phyloP scores from a whole-genome alignment of 2,888 invertebrate genomes.

The Hirtodrosophila trivittata region DNA sequence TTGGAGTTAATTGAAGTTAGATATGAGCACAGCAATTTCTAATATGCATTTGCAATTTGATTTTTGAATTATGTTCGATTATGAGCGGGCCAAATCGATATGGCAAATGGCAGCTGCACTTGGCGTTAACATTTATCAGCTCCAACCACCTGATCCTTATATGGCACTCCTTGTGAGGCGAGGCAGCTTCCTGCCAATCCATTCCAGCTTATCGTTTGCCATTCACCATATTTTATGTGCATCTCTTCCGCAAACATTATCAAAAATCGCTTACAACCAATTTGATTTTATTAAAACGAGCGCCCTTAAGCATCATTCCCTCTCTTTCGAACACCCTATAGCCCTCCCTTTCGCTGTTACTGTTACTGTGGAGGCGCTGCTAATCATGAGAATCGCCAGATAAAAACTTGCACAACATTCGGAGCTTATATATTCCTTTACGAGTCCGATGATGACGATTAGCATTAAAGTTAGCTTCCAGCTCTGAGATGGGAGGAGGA shows the following conservation, averaged over 20 bases:
- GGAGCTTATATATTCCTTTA: conserved; percentile 46
- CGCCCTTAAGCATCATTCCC: conserved; percentile 10
- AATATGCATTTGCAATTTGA: too few species aligned
- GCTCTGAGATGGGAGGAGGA: neutral
- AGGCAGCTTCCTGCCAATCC: neutral
- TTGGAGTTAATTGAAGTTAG: too few species aligned
- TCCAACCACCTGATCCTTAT: neutral
- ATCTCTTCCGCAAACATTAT: conserved; percentile 49
- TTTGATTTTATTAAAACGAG: conserved; percentile 71
- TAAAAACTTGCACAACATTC: conserved; percentile 24
- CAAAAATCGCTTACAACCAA: conserved; percentile 63
- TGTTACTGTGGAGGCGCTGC: conserved; percentile 28
- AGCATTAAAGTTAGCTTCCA: conserved; percentile 68
- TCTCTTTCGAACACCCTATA: conserved; percentile 6
- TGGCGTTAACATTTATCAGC: too few species aligned
- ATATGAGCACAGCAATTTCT: too few species aligned
- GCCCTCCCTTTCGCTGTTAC: neutral
- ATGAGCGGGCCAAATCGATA: too few species aligned
- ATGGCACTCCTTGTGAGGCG: neutral
- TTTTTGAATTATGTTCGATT: too few species aligned
- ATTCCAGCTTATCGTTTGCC: conserved; percentile 23
- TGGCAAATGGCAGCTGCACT: too few species aligned
- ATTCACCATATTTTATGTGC: conserved; percentile 43
- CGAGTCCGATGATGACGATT: conserved; percentile 64
- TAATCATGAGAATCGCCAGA: conserved; percentile 58